A percentile compares a stretch with the other conserved stretches of the same genome.
Evolutionary conservation across 1,140 invertebrate genomes (phyloP).

Genomic region (Probaryconus sp.): DNA sequence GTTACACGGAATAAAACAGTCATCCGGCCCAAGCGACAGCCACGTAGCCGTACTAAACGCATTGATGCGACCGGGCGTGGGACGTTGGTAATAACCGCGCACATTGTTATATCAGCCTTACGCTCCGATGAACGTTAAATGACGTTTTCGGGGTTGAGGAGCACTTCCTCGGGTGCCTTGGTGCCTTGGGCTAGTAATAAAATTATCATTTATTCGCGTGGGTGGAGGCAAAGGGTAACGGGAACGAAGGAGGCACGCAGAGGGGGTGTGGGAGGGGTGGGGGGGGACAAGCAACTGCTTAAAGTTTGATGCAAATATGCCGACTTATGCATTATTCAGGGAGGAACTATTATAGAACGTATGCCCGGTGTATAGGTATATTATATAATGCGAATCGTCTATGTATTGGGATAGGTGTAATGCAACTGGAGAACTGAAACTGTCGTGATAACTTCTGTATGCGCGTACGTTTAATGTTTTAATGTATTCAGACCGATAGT

Average conservation of each 20-base stretch:
- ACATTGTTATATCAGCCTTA: slow-evolving; percentile 67
- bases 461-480: slow-evolving; percentile 69
- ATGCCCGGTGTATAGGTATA: slow-evolving; percentile 44
- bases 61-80: slow-evolving; percentile 36
- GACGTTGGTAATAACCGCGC: slow-evolving; percentile 60
- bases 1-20: slow-evolving; percentile 28
- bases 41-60: slow-evolving; percentile 8
- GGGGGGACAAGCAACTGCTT: slow-evolving; percentile 66
- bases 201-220: slow-evolving; percentile 74
- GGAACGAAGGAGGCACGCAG: slow-evolving; percentile 27
- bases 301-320: slow-evolving; percentile 74
- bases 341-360: slow-evolving; percentile 73
- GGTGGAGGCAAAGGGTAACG: slow-evolving; percentile 38
- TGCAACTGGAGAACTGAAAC: slow-evolving; percentile 67
- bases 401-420: slow-evolving; percentile 45
- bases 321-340: slow-evolving; percentile 73
- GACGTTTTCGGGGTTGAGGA: slow-evolving; percentile 65
- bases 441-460: slow-evolving; percentile 65
- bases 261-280: slow-evolving; percentile 13
- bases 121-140: slow-evolving; percentile 64
- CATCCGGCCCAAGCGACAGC: slow-evolving; percentile 26
- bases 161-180: slow-evolving; percentile 58
- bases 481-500: slow-evolving; percentile 71
- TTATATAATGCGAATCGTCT: slow-evolving; percentile 18
- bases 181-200: slow-evolving; percentile 69